Base-by-base conservation (phyloP, 2,797 vertebrate genomes). In the Sphenopsis melanotis region DNA sequence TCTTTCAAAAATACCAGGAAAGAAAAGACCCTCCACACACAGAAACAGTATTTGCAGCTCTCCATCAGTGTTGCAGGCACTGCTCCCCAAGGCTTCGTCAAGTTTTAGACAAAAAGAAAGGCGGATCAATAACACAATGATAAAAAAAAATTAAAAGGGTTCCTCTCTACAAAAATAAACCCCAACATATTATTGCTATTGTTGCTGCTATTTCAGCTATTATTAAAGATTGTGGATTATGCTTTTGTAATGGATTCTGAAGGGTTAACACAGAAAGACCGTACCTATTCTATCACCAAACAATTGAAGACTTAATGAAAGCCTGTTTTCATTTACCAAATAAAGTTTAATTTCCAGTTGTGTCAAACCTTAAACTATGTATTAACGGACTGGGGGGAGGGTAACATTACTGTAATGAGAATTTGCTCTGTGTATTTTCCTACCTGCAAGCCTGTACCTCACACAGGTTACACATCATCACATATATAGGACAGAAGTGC, bases 1-100 rank as follows among this genome's bases (percentile, higher is more conserved):
- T 93, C 94, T 95, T 96, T 97, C 86, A 96, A 91, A 96, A 91
- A 94, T 92, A 92, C 52, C 68, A 87, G 52, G 37, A 78, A n/a
- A 94, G 53, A 49, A 59, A 88, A 74, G 81, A 53, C n/a, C 69
- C 64, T n/a, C 52, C 18, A 22, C 66, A 77, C 32, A 93, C 37
- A 95, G 66, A 91, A 84, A 61, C 47, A 93, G 41, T 93, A 75
- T 95, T 90, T 94, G 84, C 87, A 87, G 39, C 79, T 94, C 83
- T 95, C 92, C 17, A 11, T 96, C 90, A 93, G 81, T 65, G 70
- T 44, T 95, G 57, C 82, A 95, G 90, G 95, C 72, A 84, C 65
- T 74, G 82, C 24, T 97, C 83, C 80, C 87, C 61, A 93, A 91
- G 84, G 93, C 65, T 97, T 93, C 44, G n/a, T 92, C 91, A 92